Evolutionary conservation across 2,797 vertebrate genomes (phyloP).

Genomic region (Mormyrus hasselquistii): DNA sequence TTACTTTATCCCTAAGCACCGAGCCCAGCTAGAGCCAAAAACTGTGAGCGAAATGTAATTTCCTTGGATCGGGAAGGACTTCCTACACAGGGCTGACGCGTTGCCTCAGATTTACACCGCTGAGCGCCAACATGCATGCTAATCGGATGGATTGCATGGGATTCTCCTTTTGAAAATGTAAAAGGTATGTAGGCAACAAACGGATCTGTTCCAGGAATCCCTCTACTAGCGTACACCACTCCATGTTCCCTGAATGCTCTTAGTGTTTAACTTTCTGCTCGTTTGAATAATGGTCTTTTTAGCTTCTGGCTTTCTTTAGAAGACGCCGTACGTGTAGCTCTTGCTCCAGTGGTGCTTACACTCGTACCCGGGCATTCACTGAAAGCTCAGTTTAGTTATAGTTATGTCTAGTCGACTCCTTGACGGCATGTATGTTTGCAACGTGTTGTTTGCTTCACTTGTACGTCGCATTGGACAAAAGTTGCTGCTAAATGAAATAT

Average conservation of each 20-base stretch:
- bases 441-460: neutral
- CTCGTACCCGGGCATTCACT: neutral
- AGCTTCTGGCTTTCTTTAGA: neutral
- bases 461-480: neutral
- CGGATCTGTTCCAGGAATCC: neutral
- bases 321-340: too few species aligned
- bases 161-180: neutral
- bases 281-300: neutral
- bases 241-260: neutral
- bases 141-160: neutral
- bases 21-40: constrained; percentile 33
- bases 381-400: neutral
- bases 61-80: constrained; percentile 34
- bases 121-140: constrained; percentile 23
- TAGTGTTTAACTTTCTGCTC: neutral
- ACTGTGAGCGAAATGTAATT: constrained; percentile 40
- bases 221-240: neutral
- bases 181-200: neutral
- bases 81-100: constrained; percentile 26
- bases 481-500: neutral
- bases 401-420: neutral
- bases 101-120: constrained; percentile 21
- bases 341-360: neutral
- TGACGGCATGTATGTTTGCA: neutral
- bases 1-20: constrained; percentile 34